These are phyloP conservation scores for Coelogynopora nodosa DNA, from an alignment of 2,888 invertebrate genomes.

Conservation along the genomic window DNA sequence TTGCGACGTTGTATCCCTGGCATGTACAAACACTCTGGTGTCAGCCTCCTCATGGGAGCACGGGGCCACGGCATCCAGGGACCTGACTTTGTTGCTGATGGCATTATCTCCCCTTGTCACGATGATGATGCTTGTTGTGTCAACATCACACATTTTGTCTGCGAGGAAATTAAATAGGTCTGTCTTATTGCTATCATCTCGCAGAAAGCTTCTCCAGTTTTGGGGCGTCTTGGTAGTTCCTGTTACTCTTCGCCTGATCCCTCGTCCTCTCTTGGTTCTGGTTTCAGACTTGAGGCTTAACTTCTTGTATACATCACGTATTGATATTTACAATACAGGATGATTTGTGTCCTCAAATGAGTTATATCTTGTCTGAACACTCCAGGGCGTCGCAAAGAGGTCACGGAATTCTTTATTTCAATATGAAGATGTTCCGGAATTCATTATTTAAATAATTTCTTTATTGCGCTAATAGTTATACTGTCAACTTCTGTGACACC, in stretches of 20 bases:
- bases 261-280: constrained; percentile 45
- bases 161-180: constrained; percentile 44
- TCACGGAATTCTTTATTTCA: too few relatives aligned
- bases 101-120: constrained; percentile 15
- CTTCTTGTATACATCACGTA: neutral
- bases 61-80: neutral
- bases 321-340: too few relatives aligned
- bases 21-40: neutral
- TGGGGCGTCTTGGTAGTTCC: constrained; percentile 45
- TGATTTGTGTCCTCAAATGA: too few relatives aligned
- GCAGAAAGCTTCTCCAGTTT: constrained; percentile 46
- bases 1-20: neutral
- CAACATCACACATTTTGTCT: constrained; percentile 42
- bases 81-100: neutral
- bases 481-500: too few relatives aligned
- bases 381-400: too few relatives aligned
- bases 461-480: too few relatives aligned
- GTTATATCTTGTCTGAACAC: too few relatives aligned
- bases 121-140: constrained; percentile 42
- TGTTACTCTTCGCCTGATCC: too few relatives aligned
- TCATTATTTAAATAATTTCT: too few relatives aligned
- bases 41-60: constrained; percentile 7
- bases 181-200: constrained; percentile 47
- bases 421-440: too few relatives aligned
- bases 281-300: constrained; percentile 39